Base-by-base conservation (phyloP, 2,888 invertebrate species). In the Chironomus riparius region DNA sequence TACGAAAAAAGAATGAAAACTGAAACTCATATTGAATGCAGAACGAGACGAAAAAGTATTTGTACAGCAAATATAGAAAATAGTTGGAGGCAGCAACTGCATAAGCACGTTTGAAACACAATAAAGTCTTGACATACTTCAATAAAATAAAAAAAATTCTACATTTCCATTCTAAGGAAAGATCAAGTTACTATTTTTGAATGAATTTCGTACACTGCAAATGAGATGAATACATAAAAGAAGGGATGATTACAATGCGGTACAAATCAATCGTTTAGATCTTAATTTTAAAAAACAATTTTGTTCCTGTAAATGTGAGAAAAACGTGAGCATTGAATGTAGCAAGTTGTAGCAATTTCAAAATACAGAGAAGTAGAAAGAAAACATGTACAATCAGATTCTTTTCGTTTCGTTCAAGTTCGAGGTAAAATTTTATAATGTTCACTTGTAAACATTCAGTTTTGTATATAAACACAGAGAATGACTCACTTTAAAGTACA, bases 101-200 rank as follows among this genome's bases (percentile, higher is more conserved):
- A 56, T 7, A 56, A 56, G 56, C 56, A 56, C 15, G 7, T 15
- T 56, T 56, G 18, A 13, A 65, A 22, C 68, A 68, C 28, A 68
- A 68, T 68, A 15, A 47, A 68, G 13, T 68, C 38, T 68, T 68
- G 68, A 68, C 68, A 68, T 38, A 68, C 38, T 28, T 68, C 38
- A 10, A 38, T 38, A 38, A 38, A 38, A 28, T 28, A 28, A 38
- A 38, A 28, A 5, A 38, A 10, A 38, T 65, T 5, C 65, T 24
- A 21, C 65, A 65, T 65, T 62, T 24, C 10, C 13, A 68, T 47
- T 68, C 68, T 68, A 47, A 7, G 15, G 38, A 68, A 28, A 15
- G 24, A 47, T 68, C 68, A 47, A 68, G 68, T 68, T 68, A 68
- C 68, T 68, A 47, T 22, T 68, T 68, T 68, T 38, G 15, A 13